Evolutionary conservation across 92 coral and sea anemone genomes (phyloP), one percentile per base, ranked within the genome.

Genomic region (Anthopleura xanthogrammica): DNA sequence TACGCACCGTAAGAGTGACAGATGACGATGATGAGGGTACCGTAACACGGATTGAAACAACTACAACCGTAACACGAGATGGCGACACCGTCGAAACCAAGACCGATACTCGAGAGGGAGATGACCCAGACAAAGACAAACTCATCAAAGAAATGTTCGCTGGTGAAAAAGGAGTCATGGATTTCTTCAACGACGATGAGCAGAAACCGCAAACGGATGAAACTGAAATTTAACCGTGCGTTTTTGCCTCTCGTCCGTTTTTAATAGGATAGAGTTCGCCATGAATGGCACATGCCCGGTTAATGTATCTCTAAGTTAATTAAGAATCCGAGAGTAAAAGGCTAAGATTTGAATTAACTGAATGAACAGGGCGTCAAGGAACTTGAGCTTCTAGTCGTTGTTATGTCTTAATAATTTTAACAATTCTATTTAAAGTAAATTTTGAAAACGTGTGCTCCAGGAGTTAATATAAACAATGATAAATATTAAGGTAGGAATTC

Each of bases 61-160:
- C 86, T 52, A 88, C 83, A n/a, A 88, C 84, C 75, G 36, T 68
- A 2, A 68, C 74, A 36, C 87, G 80, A 78, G 87, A 85, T 29
- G 87, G 87, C 22, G 85, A 83, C 8, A 60, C 85, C 52, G 82
- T 84, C 50, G 91, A 60, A 77, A 81, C 80, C 22, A 83, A 66
- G 43, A 83, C 87, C 83, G 79, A 78, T 72, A 71, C 80, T 54
- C 81, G 85, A 17, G 87, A 86, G 43, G 92, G 57, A 13, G 82
- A 76, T 39, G 75, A 78, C 9, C 78, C 82, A 66, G 83, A 79
- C 80, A 90, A 88, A 54, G 95, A 95, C 16, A 89, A 86, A 41
- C 84, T 94, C 19, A 90, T 95, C 23, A 92, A 94, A 50, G 98
- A 92, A 79, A 90, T 95, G 92, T 95, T 95, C 60, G 88, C 93